Evolutionary conservation across 2,113 vertebrate species (phyloP).

Genomic region (Chloropsis cyanopogon): DNA sequence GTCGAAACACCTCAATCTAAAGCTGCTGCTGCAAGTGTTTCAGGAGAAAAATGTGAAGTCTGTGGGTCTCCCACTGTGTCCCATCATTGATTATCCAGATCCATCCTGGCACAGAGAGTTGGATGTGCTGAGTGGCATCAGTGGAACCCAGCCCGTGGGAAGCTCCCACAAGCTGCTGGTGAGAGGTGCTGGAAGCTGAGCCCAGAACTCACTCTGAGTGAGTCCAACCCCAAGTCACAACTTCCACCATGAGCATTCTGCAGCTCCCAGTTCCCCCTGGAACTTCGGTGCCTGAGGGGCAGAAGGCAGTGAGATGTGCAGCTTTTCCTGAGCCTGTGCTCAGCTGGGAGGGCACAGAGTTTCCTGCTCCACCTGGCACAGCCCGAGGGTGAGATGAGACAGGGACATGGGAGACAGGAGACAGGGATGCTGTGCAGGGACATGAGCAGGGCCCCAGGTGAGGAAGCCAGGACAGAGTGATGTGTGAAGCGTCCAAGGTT

Average conservation of each 20-base stretch:
- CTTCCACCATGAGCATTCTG: fast-evolving
- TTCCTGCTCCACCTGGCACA: not conserved
- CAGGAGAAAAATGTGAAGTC: not conserved
- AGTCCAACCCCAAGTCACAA: not conserved
- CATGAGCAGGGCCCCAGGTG: not conserved
- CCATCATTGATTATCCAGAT: not conserved
- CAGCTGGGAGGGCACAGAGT: not conserved
- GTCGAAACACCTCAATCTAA: not conserved
- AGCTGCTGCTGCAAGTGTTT: not conserved
- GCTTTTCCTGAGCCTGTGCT: not conserved
- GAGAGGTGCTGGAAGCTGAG: not conserved
- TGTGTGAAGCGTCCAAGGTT: fast-evolving
- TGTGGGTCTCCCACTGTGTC: not conserved
- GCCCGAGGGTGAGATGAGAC: fast-evolving
- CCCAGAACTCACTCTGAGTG: not conserved
- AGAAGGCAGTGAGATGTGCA: not conserved
- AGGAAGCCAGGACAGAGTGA: fast-evolving
- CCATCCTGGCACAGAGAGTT: not conserved
- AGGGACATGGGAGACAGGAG: no score
- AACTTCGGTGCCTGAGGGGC: fast-evolving
- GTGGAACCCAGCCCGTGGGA: fast-evolving
- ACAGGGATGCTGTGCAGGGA: no score
- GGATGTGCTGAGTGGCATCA: not conserved
- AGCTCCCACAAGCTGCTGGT: not conserved
- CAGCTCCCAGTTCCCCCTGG: not conserved